Conservation (phyloP, 2,113 vertebrate species). For the Haemorhous mexicanus region DNA sequence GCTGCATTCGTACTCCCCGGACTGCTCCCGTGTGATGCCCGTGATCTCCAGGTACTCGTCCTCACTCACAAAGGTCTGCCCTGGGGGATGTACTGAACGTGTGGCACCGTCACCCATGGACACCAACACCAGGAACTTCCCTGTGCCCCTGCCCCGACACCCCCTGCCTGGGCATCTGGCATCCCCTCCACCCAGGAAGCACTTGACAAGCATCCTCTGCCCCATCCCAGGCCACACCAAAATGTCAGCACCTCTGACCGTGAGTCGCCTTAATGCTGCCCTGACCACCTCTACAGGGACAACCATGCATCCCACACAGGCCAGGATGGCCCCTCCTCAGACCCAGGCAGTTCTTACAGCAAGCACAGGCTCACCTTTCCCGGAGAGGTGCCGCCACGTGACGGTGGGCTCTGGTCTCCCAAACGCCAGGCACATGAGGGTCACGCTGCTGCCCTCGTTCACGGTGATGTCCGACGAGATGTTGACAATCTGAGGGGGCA, state of each 20-base stretch:
- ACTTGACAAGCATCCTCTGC: not conserved
- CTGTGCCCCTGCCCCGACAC: fast-evolving
- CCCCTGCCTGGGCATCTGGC: not conserved
- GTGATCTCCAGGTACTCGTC: conserved; percentile 93
- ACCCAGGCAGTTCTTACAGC: fast-evolving
- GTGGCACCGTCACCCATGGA: not conserved
- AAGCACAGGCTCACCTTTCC: conserved; percentile 77
- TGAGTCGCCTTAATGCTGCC: fast-evolving
- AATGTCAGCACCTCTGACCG: not conserved
- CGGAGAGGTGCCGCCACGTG: conserved; percentile 89
- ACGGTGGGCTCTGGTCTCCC: conserved; percentile 92
- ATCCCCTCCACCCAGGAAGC: not conserved
- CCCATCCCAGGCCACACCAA: fast-evolving
- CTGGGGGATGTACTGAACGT: conserved; percentile 47
- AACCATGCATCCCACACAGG: fast-evolving
- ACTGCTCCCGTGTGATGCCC: conserved; percentile 90
- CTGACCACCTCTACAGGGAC: fast-evolving
- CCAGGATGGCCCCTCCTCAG: too few relatives aligned
- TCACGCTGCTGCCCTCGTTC: conserved; percentile 93
- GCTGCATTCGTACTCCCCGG: conserved; percentile 93
- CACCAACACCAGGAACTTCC: too few relatives aligned
- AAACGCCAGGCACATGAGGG: conserved; percentile 90
- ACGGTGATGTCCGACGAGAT: conserved; percentile 91
- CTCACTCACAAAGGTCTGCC: conserved; percentile 85
- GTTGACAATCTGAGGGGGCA: conserved; percentile 93